Base-by-base conservation (phyloP, 2,888 invertebrate species). In the Matsumyia berberina region DNA sequence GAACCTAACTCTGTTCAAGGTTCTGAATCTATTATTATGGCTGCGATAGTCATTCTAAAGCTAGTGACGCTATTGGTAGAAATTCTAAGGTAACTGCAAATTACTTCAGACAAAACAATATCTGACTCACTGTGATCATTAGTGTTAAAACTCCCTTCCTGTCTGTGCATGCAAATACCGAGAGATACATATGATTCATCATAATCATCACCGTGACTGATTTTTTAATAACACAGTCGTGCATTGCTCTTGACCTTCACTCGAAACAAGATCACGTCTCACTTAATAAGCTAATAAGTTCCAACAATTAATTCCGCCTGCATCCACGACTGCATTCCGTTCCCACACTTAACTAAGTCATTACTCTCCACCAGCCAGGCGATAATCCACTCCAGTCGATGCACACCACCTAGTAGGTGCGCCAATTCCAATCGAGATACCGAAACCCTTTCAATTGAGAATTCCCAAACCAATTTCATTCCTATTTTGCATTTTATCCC, bases 281-380 rank as follows among this genome's bases (percentile, higher is more conserved):
- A 39, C 49, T 35, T n/a, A 69, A 60, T 11, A 15, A 33, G 8
- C n/a, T 37, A 39, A 80, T 49, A 29, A 76, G 35, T 12, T 33
- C 8, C 0, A 31, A 19, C 57, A 76, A 76, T 64, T 81, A 76
- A 70, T 69, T 60, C 42, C 69, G 53, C 53, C 24, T 44, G 33
- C 67, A 80, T 49, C n/a, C 37, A 39, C 37, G 79, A 39, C 39
- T 17, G 29, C 49, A 70, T 70, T 76, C 70, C 57, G 49, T 82
- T 82, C 82, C 78, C 78, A 82, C 78, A 60, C 33, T 37, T 44
- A 66, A 77, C 17, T 64, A 35, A 76, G 62, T 70, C 49, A 49
- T 51, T 57, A 62, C 53, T 60, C 39, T 57, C 57, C 33, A 17
- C 29, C 44, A 35, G 37, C 19, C 5, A 1, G 1, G 0, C 33